Percentiles rank a stretch among this genome's conserved stretches.
Conservation (phyloP, 2,113 vertebrate species). For the Osmerus eperlanus region DNA sequence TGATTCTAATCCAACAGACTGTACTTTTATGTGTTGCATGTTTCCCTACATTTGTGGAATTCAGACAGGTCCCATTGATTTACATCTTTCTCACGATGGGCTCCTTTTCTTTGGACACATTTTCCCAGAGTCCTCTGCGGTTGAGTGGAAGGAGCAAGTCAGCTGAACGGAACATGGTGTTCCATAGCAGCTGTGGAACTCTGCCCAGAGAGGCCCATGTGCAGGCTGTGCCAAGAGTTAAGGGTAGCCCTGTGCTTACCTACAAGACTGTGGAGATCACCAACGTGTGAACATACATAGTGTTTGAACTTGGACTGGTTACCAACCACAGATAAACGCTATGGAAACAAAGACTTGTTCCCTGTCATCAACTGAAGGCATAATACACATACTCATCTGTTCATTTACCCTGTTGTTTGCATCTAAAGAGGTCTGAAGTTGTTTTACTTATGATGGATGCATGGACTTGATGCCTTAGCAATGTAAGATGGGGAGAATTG, state of each 20-base stretch:
- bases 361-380: too few relatives aligned
- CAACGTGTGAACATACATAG: conserved; percentile 52
- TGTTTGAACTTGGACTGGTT: too few relatives aligned
- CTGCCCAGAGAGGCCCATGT: conserved; percentile 73
- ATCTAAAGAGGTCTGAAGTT: background rate
- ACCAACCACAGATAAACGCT: too few relatives aligned
- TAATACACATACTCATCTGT: too few relatives aligned
- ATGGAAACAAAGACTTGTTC: too few relatives aligned
- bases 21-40: background rate
- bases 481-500: background rate
- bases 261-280: conserved; percentile 69
- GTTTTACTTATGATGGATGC: too few relatives aligned
- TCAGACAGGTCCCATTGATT: background rate
- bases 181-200: conserved; percentile 74
- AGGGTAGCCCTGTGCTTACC: conserved; percentile 72
- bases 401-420: conserved; percentile 3
- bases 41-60: background rate
- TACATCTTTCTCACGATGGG: background rate
- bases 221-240: conserved; percentile 59
- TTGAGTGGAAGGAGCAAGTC: conserved; percentile 70
- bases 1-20: background rate
- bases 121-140: conserved; percentile 74
- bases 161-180: conserved; percentile 66
- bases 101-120: conserved; percentile 3
- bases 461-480: too few relatives aligned